Evolutionary conservation across 37 sponge, comb jelly and placozoan species (phyloP), one percentile per base, ranked within the genome.

Genomic region (Aphrocallistes beatrix): DNA sequence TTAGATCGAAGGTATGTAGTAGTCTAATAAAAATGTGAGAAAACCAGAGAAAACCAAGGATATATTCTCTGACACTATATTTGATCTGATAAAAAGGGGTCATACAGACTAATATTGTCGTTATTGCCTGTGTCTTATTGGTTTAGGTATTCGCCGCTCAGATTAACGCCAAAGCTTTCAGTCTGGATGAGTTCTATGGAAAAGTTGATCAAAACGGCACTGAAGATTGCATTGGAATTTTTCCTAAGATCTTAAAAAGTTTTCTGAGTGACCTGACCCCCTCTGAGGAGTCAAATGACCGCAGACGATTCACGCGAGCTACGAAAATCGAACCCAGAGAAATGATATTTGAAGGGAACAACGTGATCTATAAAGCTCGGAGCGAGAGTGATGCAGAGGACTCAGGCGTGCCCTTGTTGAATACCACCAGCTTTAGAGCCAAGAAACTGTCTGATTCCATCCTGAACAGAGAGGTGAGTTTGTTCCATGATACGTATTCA

Each of bases 181-280:
- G 75, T 30, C n/a, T 60, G n/a, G 75, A 60, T 6, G 75, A 60
- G 34, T 60, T 60, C 21, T 60, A 60, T 60, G 75, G 75, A 3
- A 60, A 60, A 32, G 3, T 13, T 6, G 75, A 60, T 60, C 1
- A 3, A 32, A 60, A 60, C 34, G 13, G 49, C 17, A 3, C 75
- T 60, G 75, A 60, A 25, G 75, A 60, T 3, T 60, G 75, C n/a
- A 8, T 60, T 19, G 75, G 75, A 60, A 60, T 60, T 25, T 60
- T 60, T 60, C 75, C 75, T 6, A 60, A 60, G 75, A 60, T 60
- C 8, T 13, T 60, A 60, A 60, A 60, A 30, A 60, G 17, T 19
- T 60, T 60, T 60, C 21, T 60, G 75, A 60, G 75, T 60, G 75
- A 60, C 75, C 3, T 60, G 3, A 60, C 6, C n/a, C 75, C 75